Conservation (phyloP, 2,888 invertebrate genomes). For the Notocelia uddmanniana region DNA sequence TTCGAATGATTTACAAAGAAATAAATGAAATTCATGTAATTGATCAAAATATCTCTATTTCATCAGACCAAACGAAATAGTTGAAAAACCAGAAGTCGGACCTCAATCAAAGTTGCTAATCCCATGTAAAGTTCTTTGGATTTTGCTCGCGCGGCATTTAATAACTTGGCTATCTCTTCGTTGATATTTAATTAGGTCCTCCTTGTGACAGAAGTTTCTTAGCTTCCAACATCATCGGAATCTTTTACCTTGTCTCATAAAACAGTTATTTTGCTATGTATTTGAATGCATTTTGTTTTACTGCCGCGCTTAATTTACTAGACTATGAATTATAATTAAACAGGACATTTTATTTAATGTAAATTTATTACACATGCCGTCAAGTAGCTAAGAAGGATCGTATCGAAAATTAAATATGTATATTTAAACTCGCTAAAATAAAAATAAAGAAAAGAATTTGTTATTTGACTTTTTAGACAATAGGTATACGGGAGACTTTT, state of each 20-base stretch:
- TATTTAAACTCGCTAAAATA: no score
- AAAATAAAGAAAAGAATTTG: no score
- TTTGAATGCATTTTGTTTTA: neutral
- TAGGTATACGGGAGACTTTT: no score
- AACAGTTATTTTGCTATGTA: neutral
- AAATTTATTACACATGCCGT: no score
- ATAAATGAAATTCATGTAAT: neutral
- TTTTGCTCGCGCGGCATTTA: slow-evolving; percentile 27
- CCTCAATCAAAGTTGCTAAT: slow-evolving; percentile 43
- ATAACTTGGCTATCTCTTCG: slow-evolving; percentile 40
- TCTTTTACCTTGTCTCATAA: slow-evolving; percentile 20
- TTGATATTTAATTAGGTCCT: slow-evolving; percentile 39
- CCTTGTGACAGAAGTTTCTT: slow-evolving; percentile 15
- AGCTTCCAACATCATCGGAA: slow-evolving; percentile 7
- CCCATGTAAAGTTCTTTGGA: slow-evolving; percentile 34
- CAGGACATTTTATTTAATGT: no score
- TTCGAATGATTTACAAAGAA: neutral
- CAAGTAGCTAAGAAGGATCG: no score
- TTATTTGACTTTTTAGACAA: no score
- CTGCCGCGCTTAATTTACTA: neutral
- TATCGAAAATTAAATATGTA: no score
- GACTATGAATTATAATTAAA: neutral
- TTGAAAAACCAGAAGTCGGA: slow-evolving; percentile 24
- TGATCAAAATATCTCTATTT: neutral
- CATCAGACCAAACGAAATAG: slow-evolving; percentile 7